Evolutionary conservation across 2,888 invertebrate species (phyloP).

Genomic region (Lepidocyrtoides sp.): DNA sequence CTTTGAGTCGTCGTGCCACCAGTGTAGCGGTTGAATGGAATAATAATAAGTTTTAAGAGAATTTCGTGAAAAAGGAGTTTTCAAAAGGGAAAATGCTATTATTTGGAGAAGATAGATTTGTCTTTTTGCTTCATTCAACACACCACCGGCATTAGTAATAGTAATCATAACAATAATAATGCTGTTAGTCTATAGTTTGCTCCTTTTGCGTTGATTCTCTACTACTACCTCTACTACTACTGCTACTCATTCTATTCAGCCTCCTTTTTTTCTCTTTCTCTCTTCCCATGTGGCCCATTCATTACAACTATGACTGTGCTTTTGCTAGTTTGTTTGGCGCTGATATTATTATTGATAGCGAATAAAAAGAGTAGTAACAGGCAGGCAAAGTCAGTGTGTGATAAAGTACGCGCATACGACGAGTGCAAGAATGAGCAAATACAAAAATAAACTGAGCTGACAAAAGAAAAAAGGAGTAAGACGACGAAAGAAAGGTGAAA

Average conservation of each 20-base stretch:
- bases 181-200: background rate
- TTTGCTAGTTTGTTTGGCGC: background rate
- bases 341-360: slow-evolving; percentile 14
- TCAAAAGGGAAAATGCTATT: slow-evolving; percentile 42
- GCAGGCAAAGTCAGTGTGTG: too few relatives aligned
- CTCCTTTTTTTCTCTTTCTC: slow-evolving; percentile 12
- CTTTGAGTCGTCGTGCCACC: background rate
- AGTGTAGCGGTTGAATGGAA: slow-evolving; percentile 33
- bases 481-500: background rate
- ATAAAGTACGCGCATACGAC: too few relatives aligned
- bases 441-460: background rate
- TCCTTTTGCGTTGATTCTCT: background rate
- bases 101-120: slow-evolving; percentile 73
- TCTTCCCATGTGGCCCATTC: slow-evolving; percentile 76
- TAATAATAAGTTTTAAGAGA: slow-evolving; percentile 59
- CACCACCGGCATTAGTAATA: background rate
- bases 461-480: background rate
- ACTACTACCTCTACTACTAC: too few relatives aligned
- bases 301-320: slow-evolving; percentile 52
- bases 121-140: slow-evolving; percentile 52
- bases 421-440: background rate
- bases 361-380: background rate
- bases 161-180: slow-evolving; percentile 20
- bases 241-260: background rate
- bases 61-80: slow-evolving; percentile 38